Evolutionary conservation across 2,797 vertebrate genomes (phyloP), one percentile per base, ranked within the genome.

Genomic region (Anguilla megastoma): DNA sequence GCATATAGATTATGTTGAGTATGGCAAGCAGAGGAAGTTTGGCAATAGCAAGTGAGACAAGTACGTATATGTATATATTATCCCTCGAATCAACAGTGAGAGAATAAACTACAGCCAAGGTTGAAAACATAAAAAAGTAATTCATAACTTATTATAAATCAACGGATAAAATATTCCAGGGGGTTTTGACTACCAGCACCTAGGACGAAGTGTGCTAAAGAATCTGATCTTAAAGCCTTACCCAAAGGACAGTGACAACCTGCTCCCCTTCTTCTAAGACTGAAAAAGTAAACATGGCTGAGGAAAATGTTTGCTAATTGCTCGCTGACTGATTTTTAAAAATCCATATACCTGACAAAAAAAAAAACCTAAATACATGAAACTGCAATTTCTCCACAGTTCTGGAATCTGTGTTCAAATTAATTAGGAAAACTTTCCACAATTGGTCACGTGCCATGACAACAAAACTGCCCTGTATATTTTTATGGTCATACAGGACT

Each of bases 11-110:
- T 84, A 50, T 84, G 83, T 84, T 30, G 33, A 84, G n/a, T 33
- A 84, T 33, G 83, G 80, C 80, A 83, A 83, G 80, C 80, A 52
- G 21, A 27, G 50, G 52, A 84, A 54, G 27, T 84, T 84, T 84
- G 83, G 79, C n/a, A 84, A 84, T 82, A 16, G 27, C 41, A 56
- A 84, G 5, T 84, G 50, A 33, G n/a, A 24, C n/a, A n/a, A 9
- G 9, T 27, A 27, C 1, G 24, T 69, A 63, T 21, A 50, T 48
- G 21, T 50, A 33, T n/a, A 2, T 8, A 80, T 45, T 80, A 48
- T 21, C 18, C 18, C 76, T 8, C 10, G 45, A 12, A 82, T 82
- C 52, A 84, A 56, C n/a, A 84, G 52, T 52, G 45, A 84, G n/a
- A 79, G 36, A 45, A 41, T 18, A 41, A 84, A 30, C 9, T 7